phyloP scores from a whole-genome alignment of 2,797 vertebrate genomes.

The Hemibagrus guttatus region DNA sequence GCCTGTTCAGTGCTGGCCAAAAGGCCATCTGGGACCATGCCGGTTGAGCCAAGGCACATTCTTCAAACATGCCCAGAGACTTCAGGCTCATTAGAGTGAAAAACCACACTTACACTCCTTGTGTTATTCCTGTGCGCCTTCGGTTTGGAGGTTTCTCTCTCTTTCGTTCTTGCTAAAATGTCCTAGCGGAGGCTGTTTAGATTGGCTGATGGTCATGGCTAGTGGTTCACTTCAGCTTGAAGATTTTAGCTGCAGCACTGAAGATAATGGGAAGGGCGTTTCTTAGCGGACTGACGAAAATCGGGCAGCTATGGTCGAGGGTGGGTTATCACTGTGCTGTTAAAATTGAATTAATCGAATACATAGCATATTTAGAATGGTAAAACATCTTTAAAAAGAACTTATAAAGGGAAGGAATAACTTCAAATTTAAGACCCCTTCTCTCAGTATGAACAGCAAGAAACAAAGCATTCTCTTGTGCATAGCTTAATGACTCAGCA shows the following conservation, averaged over 20 bases:
- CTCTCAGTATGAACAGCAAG: conserved; percentile 11
- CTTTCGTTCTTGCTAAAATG: conserved; percentile 11
- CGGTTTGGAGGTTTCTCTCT: not conserved
- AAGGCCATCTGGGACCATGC: conserved; percentile 50
- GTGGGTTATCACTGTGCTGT: not conserved
- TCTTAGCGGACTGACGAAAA: not conserved
- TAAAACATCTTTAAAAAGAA: not conserved
- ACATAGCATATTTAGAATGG: not conserved
- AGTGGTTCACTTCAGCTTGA: conserved; percentile 40
- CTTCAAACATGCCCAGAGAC: conserved; percentile 44
- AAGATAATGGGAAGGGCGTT: not conserved
- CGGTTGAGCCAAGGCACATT: conserved; percentile 47
- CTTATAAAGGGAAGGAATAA: not conserved
- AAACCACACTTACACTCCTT: conserved; percentile 10
- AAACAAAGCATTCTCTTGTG: conserved; percentile 44
- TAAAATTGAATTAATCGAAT: not conserved
- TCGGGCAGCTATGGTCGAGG: not conserved
- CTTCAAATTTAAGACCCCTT: not conserved
- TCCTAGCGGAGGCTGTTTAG: conserved; percentile 38
- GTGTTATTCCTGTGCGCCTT: not conserved
- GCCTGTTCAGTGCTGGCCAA: conserved; percentile 43
- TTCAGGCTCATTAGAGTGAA: conserved; percentile 23
- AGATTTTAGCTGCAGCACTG: conserved; percentile 40
- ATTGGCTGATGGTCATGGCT: conserved; percentile 33
- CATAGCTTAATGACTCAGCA: conserved; percentile 46